Evolutionary conservation across 1,140 invertebrate species (phyloP), one percentile per base, ranked within the genome.

Genomic region (Bathynomus jamesi): DNA sequence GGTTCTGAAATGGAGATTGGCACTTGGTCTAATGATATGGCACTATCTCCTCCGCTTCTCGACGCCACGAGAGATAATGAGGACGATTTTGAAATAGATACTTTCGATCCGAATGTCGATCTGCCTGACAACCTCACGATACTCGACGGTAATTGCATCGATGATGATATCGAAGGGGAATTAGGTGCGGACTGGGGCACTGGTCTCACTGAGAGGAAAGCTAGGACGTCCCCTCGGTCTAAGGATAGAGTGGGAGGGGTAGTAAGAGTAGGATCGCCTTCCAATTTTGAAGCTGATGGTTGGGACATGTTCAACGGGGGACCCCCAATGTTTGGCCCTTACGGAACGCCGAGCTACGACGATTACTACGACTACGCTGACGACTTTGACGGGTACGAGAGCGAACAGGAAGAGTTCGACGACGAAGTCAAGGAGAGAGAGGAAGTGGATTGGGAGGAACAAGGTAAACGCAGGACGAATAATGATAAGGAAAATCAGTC

Each of bases 1-100:
- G 29, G 29, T 69, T 53, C 53, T 84, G 86, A 63, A 77, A 86
- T 92, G 78, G 91, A 93, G 81, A 93, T 95, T 69, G 92, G 92
- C n/a, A 94, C 89, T 0, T 95, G 92, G 92, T 91, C 89, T 0
- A 95, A 94, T 81, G 91, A 94, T 24, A 93, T 94, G 91, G 89
- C 90, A 0, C 65, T 80, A 78, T 27, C 70, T 32, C 69, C 71
- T n/a, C 64, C 72, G 24, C 69, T 70, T 28, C 71, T 71, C 1
- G 71, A 69, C 40, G 73, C 73, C 70, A 61, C 63, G 3, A 74
- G 75, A 28, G 70, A 64, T 32, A 67, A 74, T 53, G 78, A 75
- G 10, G 62, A 74, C 46, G 77, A 78, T 10, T 79, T 76, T 73
- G 80, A 82, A 70, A 79, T 81, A 71, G 79, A 82, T 63, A 78